phyloP scores from a whole-genome alignment of 2,888 invertebrate species.

The Melanostoma mellinum region DNA sequence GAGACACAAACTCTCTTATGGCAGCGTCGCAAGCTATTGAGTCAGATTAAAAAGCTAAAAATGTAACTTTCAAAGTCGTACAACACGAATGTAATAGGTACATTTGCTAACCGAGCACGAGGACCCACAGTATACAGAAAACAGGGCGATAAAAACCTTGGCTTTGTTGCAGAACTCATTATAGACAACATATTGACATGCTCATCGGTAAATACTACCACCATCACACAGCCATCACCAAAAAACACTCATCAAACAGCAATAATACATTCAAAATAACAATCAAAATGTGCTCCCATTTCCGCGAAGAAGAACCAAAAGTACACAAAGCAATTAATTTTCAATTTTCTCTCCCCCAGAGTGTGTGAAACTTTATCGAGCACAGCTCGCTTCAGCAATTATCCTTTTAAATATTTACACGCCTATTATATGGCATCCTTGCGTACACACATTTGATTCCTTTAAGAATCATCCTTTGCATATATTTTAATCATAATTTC shows the following conservation, averaged over 20 bases:
- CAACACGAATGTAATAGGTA: too few relatives aligned
- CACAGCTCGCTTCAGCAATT: constrained; percentile 54
- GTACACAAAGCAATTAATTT: constrained; percentile 69
- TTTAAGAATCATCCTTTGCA: constrained; percentile 22
- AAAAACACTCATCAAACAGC: constrained; percentile 24
- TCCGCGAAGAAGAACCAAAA: constrained; percentile 8
- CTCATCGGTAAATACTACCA: not conserved
- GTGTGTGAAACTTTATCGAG: constrained; percentile 29
- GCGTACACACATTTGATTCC: constrained; percentile 48
- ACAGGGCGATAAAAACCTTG: too few relatives aligned
- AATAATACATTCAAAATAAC: constrained; percentile 36
- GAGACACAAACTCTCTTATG: too few relatives aligned
- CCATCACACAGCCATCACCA: not conserved
- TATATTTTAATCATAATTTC: constrained; percentile 32
- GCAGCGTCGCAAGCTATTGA: too few relatives aligned
- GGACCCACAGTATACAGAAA: too few relatives aligned
- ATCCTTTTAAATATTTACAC: constrained; percentile 72
- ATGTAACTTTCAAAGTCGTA: too few relatives aligned
- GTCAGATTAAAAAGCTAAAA: too few relatives aligned
- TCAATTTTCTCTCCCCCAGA: constrained; percentile 60
- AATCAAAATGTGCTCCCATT: constrained; percentile 29
- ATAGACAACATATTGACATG: not conserved
- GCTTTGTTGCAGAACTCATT: not conserved
- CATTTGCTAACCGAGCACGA: too few relatives aligned
- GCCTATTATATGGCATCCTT: constrained; percentile 51